Percentiles rank a stretch among this genome's conserved stretches.
phyloP scores from a whole-genome alignment of 2,113 vertebrate genomes.

The Oenanthe oenanthe region DNA sequence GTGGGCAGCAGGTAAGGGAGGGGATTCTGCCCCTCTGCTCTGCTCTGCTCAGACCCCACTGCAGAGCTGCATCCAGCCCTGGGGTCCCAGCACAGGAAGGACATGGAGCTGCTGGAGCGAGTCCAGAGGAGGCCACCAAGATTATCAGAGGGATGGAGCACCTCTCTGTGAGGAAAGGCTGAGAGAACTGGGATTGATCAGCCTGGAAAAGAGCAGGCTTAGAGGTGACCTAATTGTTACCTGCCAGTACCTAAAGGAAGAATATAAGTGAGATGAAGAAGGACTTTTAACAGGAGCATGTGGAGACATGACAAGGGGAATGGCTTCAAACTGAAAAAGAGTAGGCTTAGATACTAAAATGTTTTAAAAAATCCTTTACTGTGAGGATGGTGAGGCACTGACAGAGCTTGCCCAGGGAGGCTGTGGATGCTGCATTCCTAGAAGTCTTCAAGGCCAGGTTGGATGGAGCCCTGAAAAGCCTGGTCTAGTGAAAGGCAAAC shows the following conservation, averaged over 20 bases:
- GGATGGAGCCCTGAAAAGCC: neutral
- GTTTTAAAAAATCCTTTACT: neutral
- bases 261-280: neutral
- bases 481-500: neutral
- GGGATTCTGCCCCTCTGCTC: neutral
- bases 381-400: neutral
- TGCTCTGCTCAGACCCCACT: neutral
- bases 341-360: neutral
- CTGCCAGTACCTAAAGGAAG: neutral
- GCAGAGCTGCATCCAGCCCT: neutral
- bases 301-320: neutral
- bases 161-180: neutral
- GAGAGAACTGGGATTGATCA: neutral
- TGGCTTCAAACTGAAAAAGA: neutral
- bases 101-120: fast-evolving
- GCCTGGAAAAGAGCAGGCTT: neutral
- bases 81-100: neutral
- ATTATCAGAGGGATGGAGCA: neutral
- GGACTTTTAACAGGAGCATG: neutral
- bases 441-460: neutral
- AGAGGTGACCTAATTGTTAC: neutral
- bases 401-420: neutral
- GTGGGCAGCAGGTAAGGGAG: neutral
- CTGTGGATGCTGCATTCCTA: neutral
- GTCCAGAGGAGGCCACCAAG: neutral